Evolutionary conservation across 2,797 vertebrate genomes (phyloP), one percentile per base, ranked within the genome.

Genomic region (Anguilla marmorata): DNA sequence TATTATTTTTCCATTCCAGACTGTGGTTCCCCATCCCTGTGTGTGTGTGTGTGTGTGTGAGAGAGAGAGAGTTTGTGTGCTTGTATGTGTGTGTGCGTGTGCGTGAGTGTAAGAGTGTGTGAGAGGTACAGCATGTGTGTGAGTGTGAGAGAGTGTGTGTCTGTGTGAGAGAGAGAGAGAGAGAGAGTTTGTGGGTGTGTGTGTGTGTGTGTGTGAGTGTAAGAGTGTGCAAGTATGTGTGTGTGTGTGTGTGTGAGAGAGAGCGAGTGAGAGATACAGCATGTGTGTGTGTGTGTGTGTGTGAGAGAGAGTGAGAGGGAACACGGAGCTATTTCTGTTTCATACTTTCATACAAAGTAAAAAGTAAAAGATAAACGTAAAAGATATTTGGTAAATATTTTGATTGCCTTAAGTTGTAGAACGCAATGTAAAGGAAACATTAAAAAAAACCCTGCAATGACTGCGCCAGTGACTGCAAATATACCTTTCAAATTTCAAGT

Each of bases 81-180:
- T 50, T 33, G 33, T 33, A 8, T 50, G 48, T 50, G 50, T 52
- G 6, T 52, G 50, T 9, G 50, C 6, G 50, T 11, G 1, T 4
- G 45, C 8, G 79, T 45, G 33, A 14, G 4, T 82, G 80, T 30
- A 24, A 63, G 90, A 93, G 93, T 91, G 90, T 27, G n/a, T 27
- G 69, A n/a, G 69, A 33, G 69, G 6, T 52, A 11, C 50, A 52
- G 37, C 50, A 52, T 69, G n/a, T 69, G 58, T 60, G 21, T 60
- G 3, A 16, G 21, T 60, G 58, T 60, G 14, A 9, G 50, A 7
- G 50, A 7, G 50, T 52, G 50, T 60, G 21, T 60, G 21, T 60
- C 9, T 19, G 58, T 4, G 58, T 24, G 14, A 24, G 58, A 3
- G 14, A 7, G 50, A 7, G 50, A 7, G 50, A 37, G 37, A 41